Percentiles rank a stretch among this genome's conserved stretches.
Conservation (phyloP, 2,888 invertebrate species). For the Magallana nippona region DNA sequence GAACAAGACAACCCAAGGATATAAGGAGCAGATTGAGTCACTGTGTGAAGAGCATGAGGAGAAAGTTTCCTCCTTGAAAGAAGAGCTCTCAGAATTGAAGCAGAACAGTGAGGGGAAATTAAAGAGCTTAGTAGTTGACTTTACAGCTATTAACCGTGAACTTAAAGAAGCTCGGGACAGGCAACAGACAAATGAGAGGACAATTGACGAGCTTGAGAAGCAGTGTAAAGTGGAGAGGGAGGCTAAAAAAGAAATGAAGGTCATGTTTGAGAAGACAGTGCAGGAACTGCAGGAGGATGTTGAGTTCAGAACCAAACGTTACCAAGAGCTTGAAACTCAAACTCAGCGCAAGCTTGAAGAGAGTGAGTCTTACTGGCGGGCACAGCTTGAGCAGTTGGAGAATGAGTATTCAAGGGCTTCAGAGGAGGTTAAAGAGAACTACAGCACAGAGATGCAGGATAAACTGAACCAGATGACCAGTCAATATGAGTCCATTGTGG, state of each 20-base stretch:
- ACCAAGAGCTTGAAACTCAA: constrained; percentile 35
- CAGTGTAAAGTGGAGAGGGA: constrained; percentile 39
- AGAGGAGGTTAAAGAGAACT: constrained; percentile 55
- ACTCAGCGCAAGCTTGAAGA: constrained; percentile 41
- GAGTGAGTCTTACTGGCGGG: constrained; percentile 62
- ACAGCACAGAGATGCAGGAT: constrained; percentile 53
- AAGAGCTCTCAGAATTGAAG: not conserved
- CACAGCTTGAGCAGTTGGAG: constrained; percentile 62
- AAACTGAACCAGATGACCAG: constrained; percentile 53
- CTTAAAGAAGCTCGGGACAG: constrained; percentile 49
- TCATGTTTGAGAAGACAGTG: constrained; percentile 46
- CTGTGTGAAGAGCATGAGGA: constrained; percentile 4
- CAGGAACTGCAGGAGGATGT: constrained; percentile 41
- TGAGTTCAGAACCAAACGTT: constrained; percentile 35
- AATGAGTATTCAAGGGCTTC: constrained; percentile 60
- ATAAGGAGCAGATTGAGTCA: not conserved
- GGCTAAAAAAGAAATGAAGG: constrained; percentile 44
- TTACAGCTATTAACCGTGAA: constrained; percentile 44
- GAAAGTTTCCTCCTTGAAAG: constrained; percentile 3
- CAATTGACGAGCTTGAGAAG: constrained; percentile 45
- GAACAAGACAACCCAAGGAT: not conserved
- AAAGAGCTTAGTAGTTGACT: constrained; percentile 36
- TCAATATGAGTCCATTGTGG: constrained; percentile 52
- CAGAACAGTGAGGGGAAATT: constrained; percentile 37
- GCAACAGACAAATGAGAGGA: constrained; percentile 41